A percentile compares a stretch with the other conserved stretches of the same genome.
phyloP scores from a whole-genome alignment of 2,888 invertebrate genomes.

The Aquatica leii region DNA sequence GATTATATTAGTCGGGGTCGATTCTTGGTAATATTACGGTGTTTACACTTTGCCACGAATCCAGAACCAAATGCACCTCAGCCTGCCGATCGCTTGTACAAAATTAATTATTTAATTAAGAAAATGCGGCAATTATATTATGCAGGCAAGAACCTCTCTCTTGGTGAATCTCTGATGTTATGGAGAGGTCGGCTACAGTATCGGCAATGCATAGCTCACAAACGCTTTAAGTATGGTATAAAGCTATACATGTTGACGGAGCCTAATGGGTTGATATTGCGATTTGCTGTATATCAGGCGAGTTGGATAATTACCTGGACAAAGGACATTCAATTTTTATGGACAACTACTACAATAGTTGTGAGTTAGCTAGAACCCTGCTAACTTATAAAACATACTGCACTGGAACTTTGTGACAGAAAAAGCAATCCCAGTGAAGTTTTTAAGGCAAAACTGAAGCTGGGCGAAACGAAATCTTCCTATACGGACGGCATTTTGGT shows the following conservation, averaged over 20 bases:
- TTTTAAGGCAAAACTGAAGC: slow-evolving; percentile 22
- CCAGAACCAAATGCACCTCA: neutral
- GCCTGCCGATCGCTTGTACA: neutral
- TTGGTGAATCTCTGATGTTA: too few relatives aligned
- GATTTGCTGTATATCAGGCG: slow-evolving; percentile 48
- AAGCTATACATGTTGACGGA: slow-evolving; percentile 47
- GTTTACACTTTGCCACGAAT: neutral
- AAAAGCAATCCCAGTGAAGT: neutral
- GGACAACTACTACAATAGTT: slow-evolving; percentile 16
- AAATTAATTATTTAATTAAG: neutral
- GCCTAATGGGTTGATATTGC: slow-evolving; percentile 42
- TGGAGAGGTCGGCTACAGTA: neutral
- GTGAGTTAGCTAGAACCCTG: neutral
- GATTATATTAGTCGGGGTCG: neutral
- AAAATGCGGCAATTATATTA: neutral
- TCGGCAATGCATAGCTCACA: slow-evolving; percentile 1
- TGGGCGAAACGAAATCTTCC: slow-evolving; percentile 32
- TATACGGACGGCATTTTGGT: slow-evolving; percentile 27
- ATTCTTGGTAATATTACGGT: neutral
- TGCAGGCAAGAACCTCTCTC: neutral
- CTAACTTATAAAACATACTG: slow-evolving; percentile 6
- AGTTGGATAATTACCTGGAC: slow-evolving; percentile 35
- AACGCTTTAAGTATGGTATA: slow-evolving; percentile 19
- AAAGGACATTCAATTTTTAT: slow-evolving; percentile 7
- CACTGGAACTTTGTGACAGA: slow-evolving; percentile 1